phyloP scores from a whole-genome alignment of 2,888 invertebrate genomes.

The Aphodius granarius region DNA sequence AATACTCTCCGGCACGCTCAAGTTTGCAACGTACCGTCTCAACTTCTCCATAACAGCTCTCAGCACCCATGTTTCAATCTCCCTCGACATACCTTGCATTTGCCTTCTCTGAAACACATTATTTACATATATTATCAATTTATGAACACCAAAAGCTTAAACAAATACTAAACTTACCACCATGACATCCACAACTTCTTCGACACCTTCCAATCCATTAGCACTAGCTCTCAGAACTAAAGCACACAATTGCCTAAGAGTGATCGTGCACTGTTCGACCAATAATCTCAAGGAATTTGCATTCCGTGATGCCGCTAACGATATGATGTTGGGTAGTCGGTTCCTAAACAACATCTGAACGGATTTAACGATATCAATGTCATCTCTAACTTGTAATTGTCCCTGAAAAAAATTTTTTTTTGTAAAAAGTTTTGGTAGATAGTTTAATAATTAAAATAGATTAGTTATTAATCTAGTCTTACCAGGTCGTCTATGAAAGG shows the following conservation, averaged over 20 bases:
- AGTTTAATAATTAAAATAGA: not conserved
- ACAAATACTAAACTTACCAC: constrained; percentile 44
- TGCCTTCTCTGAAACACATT: constrained; percentile 44
- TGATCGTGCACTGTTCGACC: constrained; percentile 42
- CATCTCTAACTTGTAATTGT: constrained; percentile 42
- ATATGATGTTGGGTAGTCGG: constrained; percentile 47
- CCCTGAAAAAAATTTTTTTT: constrained; percentile 45
- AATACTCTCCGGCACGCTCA: constrained; percentile 42
- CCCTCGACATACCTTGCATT: constrained; percentile 45
- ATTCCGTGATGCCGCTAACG: constrained; percentile 39
- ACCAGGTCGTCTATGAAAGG: constrained; percentile 54
- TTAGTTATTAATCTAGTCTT: constrained; percentile 27
- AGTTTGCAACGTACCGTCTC: constrained; percentile 41
- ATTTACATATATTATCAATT: too few species aligned
- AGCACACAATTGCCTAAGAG: constrained; percentile 44
- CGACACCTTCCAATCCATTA: constrained; percentile 52
- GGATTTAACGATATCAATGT: constrained; percentile 50
- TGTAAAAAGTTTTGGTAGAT: not conserved
- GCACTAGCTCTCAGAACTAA: constrained; percentile 45
- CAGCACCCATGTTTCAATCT: constrained; percentile 48
- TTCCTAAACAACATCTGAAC: constrained; percentile 45
- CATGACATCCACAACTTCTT: constrained; percentile 48
- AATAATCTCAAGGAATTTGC: constrained; percentile 40
- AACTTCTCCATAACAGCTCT: constrained; percentile 43
- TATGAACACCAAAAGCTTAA: not conserved